Percentiles rank a stretch among this genome's conserved stretches.
These are phyloP conservation scores for Aleiodes sp. DNA, from an alignment of 1,140 invertebrate species.

Conservation along the genomic window DNA sequence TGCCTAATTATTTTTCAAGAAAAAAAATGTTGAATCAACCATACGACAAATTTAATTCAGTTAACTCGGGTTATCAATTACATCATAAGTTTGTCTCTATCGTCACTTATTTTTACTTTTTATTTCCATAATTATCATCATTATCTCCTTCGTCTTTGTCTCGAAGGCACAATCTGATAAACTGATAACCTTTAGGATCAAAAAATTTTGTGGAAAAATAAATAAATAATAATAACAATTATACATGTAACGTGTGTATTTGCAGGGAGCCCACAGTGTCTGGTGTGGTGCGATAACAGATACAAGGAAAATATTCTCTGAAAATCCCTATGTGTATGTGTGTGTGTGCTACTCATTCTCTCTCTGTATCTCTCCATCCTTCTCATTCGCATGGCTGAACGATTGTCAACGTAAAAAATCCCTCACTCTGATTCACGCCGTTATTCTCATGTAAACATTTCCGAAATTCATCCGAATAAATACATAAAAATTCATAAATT, in stretches of 20 bases:
- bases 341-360: background rate
- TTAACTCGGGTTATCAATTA: constrained; percentile 1
- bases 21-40: background rate
- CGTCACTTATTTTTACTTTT: background rate
- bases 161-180: background rate
- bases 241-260: too few species aligned
- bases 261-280: background rate
- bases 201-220: background rate
- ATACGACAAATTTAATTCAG: background rate
- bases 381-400: too few species aligned
- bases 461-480: too few species aligned
- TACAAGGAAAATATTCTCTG: background rate
- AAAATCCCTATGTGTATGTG: background rate
- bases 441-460: too few species aligned
- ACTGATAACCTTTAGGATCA: background rate
- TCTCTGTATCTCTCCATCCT: too few species aligned
- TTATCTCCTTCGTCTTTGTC: background rate
- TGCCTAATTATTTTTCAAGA: background rate
- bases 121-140: too few species aligned
- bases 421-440: too few species aligned
- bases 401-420: too few species aligned
- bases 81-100: background rate
- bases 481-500: too few species aligned
- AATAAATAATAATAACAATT: too few species aligned
- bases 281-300: background rate